Percentiles rank a stretch among this genome's conserved stretches.
These are phyloP conservation scores for Nanger granti DNA, from an alignment of 2,113 vertebrate genomes.

Conservation along the genomic window DNA sequence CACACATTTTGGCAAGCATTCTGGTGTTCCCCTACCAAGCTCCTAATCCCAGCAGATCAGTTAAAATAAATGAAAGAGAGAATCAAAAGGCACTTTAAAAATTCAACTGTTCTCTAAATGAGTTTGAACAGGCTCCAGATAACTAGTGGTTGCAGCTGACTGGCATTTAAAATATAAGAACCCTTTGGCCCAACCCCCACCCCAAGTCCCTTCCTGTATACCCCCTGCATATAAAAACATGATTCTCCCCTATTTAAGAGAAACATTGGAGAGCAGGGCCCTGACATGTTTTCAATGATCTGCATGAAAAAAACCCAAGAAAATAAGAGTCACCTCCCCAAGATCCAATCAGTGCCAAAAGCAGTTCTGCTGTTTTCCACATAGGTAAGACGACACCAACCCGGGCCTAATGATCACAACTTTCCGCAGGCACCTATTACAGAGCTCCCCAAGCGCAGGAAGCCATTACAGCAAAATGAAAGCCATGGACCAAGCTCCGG, in stretches of 20 bases:
- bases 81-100: slow-evolving; percentile 94
- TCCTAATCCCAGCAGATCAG: slow-evolving; percentile 97
- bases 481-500: neutral
- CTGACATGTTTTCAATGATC: slow-evolving; percentile 26
- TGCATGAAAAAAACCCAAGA: neutral
- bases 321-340: neutral
- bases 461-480: slow-evolving; percentile 47
- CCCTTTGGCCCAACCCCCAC: slow-evolving; percentile 56
- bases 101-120: slow-evolving; percentile 89
- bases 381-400: slow-evolving; percentile 21
- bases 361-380: slow-evolving; percentile 7
- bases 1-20: slow-evolving; percentile 95
- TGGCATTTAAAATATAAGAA: slow-evolving; percentile 77
- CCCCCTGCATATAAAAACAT: slow-evolving; percentile 1
- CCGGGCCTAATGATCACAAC: neutral
- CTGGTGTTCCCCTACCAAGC: slow-evolving; percentile 88
- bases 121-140: slow-evolving; percentile 90
- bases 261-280: slow-evolving; percentile 7
- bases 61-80: slow-evolving; percentile 98
- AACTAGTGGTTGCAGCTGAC: slow-evolving; percentile 82
- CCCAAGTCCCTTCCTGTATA: neutral
- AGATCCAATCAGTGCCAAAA: slow-evolving; percentile 40
- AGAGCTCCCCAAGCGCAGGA: slow-evolving; percentile 43
- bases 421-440: slow-evolving; percentile 20
- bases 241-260: slow-evolving; percentile 8